Conservation (phyloP, 2,888 invertebrate species). For the Herminia tarsipennalis region DNA sequence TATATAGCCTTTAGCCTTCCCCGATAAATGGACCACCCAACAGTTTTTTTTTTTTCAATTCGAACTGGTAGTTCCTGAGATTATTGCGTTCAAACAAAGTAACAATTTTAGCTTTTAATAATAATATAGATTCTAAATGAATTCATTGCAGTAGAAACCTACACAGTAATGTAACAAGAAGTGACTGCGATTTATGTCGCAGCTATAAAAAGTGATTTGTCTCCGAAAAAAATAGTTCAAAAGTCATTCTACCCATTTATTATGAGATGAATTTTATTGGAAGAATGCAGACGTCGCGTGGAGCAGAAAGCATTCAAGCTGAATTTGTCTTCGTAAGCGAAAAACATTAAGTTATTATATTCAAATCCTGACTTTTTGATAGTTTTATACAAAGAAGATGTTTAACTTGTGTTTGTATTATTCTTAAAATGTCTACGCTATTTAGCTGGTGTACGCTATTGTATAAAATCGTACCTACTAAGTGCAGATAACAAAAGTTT, state of each 20-base stretch:
- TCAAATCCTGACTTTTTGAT: no score
- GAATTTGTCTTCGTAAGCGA: not conserved
- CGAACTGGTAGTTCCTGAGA: no score
- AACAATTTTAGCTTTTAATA: no score
- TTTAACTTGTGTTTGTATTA: not conserved
- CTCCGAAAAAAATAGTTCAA: conserved; percentile 1
- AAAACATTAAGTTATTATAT: not conserved
- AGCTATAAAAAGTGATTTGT: not conserved
- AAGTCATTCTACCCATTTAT: conserved; percentile 1
- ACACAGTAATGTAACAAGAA: not conserved
- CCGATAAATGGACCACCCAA: no score
- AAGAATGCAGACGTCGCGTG: not conserved
- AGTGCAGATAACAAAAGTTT: no score
- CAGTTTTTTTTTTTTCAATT: no score
- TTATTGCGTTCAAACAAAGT: no score
- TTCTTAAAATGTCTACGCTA: not conserved
- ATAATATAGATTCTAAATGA: not conserved
- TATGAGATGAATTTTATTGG: conserved; percentile 4
- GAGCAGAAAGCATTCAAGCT: not conserved
- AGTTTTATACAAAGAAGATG: no score
- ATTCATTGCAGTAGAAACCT: not conserved
- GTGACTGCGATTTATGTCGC: not conserved
- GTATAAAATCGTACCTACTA: no score
- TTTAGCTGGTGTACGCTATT: no score
- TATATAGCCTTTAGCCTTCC: no score